Evolutionary conservation across 2,888 invertebrate genomes (phyloP).

Genomic region (Mayetiola destructor): DNA sequence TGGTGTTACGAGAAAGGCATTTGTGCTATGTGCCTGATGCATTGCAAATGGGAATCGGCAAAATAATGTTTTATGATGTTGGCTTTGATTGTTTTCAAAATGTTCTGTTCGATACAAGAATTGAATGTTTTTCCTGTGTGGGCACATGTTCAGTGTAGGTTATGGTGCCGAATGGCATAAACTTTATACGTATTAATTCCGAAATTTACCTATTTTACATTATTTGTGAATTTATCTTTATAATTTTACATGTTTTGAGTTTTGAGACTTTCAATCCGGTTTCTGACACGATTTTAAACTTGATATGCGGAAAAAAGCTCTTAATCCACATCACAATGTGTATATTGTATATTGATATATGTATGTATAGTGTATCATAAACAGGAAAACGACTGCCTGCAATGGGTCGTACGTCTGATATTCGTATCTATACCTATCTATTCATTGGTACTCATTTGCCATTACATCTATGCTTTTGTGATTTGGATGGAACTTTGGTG

Average conservation of each 20-base stretch:
- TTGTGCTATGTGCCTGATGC: background rate
- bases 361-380: too few relatives aligned
- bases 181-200: too few relatives aligned
- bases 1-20: too few relatives aligned
- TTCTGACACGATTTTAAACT: background rate
- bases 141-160: background rate
- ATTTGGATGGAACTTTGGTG: too few relatives aligned
- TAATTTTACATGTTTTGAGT: background rate
- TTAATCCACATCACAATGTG: background rate
- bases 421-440: background rate
- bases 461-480: too few relatives aligned
- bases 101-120: background rate
- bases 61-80: background rate
- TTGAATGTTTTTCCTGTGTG: background rate
- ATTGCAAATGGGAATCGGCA: background rate
- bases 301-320: background rate
- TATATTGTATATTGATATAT: background rate
- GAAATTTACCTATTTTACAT: constrained; percentile 4
- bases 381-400: too few relatives aligned
- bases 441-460: too few relatives aligned
- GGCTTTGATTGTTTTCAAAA: background rate
- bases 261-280: background rate
- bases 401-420: background rate
- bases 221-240: background rate
- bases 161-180: too few relatives aligned